These are phyloP conservation scores for Lasioglossum zephyrum DNA, from an alignment of 2,888 invertebrate genomes.

Conservation along the genomic window DNA sequence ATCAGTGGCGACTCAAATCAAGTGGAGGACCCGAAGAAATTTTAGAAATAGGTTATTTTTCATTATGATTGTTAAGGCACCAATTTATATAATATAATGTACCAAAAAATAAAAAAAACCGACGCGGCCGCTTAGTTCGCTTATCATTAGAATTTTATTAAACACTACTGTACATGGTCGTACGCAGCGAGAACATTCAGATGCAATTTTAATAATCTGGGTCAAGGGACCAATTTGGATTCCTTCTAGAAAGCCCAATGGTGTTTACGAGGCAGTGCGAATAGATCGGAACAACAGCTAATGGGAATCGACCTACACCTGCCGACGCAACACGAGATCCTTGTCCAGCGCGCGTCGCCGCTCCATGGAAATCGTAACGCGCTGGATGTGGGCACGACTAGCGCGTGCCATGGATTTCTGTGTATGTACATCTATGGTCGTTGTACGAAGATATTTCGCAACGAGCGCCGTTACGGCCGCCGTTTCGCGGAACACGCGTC, in stretches of 20 bases:
- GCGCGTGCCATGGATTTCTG: slow-evolving; percentile 64
- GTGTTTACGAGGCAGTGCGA: not conserved
- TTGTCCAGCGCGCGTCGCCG: slow-evolving; percentile 4
- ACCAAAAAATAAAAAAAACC: too few relatives aligned
- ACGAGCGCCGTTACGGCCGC: slow-evolving; percentile 22
- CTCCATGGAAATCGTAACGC: slow-evolving; percentile 47
- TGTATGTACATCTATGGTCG: slow-evolving; percentile 60
- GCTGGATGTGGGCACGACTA: slow-evolving; percentile 54
- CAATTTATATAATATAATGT: too few relatives aligned
- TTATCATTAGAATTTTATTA: too few relatives aligned
- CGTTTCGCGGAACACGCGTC: slow-evolving; percentile 49
- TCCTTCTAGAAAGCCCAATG: not conserved
- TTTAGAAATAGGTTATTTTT: too few relatives aligned
- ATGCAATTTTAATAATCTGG: not conserved
- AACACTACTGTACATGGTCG: too few relatives aligned
- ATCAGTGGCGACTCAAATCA: too few relatives aligned
- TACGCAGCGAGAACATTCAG: too few relatives aligned
- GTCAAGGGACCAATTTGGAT: not conserved
- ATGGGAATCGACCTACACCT: slow-evolving; percentile 30
- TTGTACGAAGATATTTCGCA: slow-evolving; percentile 56
- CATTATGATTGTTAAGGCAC: too few relatives aligned
- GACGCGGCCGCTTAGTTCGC: too few relatives aligned
- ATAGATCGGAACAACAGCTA: slow-evolving; percentile 10
- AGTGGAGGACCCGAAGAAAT: too few relatives aligned
- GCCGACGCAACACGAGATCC: not conserved